A percentile compares a stretch with the other conserved stretches of the same genome.
Conservation (phyloP, 2,797 vertebrate genomes). For the Myripristis jacobus region DNA sequence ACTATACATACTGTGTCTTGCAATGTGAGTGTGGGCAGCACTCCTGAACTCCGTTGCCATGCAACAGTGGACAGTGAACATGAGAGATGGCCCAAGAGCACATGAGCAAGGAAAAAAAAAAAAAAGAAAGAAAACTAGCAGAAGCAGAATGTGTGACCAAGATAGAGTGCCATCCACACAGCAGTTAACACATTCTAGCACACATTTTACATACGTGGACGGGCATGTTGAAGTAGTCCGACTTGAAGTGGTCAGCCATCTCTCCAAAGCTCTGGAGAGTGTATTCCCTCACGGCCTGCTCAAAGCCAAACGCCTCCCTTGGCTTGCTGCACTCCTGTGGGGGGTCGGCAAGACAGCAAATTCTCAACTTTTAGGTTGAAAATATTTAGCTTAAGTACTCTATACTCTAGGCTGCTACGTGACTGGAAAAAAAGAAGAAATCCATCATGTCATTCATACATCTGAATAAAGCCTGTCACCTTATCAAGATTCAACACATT, state of each 20-base stretch:
- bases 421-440: not conserved
- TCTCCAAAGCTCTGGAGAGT: slow-evolving; percentile 97
- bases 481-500: too few species aligned
- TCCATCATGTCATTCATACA: too few species aligned
- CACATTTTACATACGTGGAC: slow-evolving; percentile 88
- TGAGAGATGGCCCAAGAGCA: too few species aligned
- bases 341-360: not conserved
- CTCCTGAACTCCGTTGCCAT: not conserved
- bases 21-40: not conserved
- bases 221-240: slow-evolving; percentile 99
- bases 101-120: too few species aligned
- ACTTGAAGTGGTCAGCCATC: slow-evolving; percentile 99
- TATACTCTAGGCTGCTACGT: not conserved
- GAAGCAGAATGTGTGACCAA: not conserved
- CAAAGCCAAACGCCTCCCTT: slow-evolving; percentile 97
- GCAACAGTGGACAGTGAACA: too few species aligned
- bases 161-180: not conserved
- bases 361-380: not conserved
- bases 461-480: too few species aligned
- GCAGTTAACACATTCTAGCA: not conserved
- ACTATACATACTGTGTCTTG: not conserved
- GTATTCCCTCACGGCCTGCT: slow-evolving; percentile 96
- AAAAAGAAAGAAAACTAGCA: not conserved
- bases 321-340: slow-evolving; percentile 98
- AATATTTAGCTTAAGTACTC: not conserved